Conservation (phyloP, 2,113 vertebrate species). For the Oryzias melastigma region DNA sequence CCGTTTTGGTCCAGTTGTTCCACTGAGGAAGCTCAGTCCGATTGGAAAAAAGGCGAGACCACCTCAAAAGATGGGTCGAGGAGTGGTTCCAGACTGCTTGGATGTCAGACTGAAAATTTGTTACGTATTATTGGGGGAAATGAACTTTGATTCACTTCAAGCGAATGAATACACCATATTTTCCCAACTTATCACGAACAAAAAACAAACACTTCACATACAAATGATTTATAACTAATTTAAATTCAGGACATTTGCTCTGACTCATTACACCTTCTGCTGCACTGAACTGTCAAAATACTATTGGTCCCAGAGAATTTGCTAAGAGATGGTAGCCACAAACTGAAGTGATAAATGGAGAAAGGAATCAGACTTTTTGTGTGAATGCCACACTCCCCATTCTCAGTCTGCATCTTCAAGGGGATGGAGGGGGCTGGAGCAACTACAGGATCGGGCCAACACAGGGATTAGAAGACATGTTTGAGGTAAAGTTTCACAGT, state of each 20-base stretch:
- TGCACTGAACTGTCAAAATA: conserved; percentile 5
- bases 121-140: too few species aligned
- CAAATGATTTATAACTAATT: conserved; percentile 8
- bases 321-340: background rate
- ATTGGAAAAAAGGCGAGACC: too few species aligned
- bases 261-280: conserved; percentile 19
- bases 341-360: background rate
- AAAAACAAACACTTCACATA: too few species aligned
- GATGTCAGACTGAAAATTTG: too few species aligned
- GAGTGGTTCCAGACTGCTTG: too few species aligned
- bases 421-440: conserved; percentile 17
- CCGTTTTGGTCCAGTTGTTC: too few species aligned
- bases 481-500: conserved; percentile 44
- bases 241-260: conserved; percentile 14
- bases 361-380: conserved; percentile 16
- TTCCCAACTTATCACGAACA: too few species aligned
- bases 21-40: too few species aligned
- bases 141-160: too few species aligned
- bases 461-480: conserved; percentile 9
- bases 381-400: conserved; percentile 11
- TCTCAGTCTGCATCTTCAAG: conserved; percentile 13
- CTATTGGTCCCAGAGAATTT: background rate
- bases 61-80: too few species aligned
- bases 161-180: too few species aligned
- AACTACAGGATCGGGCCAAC: background rate